These are phyloP conservation scores for Gymnocypris eckloni DNA, from an alignment of 2,797 vertebrate genomes.

Conservation along the genomic window DNA sequence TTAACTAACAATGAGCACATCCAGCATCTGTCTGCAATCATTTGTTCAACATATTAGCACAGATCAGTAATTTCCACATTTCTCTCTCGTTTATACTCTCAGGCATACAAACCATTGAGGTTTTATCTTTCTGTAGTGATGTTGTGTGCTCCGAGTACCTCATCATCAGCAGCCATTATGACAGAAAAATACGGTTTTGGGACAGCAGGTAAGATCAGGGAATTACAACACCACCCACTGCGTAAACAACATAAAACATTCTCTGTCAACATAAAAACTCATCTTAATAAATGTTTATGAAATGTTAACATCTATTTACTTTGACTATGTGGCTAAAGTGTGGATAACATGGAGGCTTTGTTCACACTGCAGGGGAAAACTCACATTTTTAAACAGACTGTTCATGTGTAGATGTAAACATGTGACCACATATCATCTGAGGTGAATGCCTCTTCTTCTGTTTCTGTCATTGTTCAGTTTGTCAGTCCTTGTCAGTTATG, in stretches of 20 bases:
- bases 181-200: slow-evolving; percentile 88
- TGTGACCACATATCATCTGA: not conserved
- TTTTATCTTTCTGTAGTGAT: slow-evolving; percentile 85
- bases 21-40: not conserved
- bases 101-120: slow-evolving; percentile 82
- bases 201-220: slow-evolving; percentile 81
- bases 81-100: slow-evolving; percentile 27
- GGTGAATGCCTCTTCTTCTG: too few species aligned
- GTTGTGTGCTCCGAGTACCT: slow-evolving; percentile 83
- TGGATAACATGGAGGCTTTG: not conserved
- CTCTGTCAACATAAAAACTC: not conserved
- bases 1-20: not conserved
- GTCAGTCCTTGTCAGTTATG: too few species aligned
- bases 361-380: not conserved
- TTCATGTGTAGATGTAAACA: not conserved
- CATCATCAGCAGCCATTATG: slow-evolving; percentile 86
- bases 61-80: not conserved
- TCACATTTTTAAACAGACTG: not conserved
- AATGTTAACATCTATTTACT: not conserved
- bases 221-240: not conserved
- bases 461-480: too few species aligned
- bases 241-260: not conserved
- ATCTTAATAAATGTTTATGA: slow-evolving; percentile 7
- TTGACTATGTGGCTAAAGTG: not conserved
- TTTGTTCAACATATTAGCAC: not conserved